Base-by-base conservation (phyloP, 2,797 vertebrate species). In the Arctocebus calabarensis region DNA sequence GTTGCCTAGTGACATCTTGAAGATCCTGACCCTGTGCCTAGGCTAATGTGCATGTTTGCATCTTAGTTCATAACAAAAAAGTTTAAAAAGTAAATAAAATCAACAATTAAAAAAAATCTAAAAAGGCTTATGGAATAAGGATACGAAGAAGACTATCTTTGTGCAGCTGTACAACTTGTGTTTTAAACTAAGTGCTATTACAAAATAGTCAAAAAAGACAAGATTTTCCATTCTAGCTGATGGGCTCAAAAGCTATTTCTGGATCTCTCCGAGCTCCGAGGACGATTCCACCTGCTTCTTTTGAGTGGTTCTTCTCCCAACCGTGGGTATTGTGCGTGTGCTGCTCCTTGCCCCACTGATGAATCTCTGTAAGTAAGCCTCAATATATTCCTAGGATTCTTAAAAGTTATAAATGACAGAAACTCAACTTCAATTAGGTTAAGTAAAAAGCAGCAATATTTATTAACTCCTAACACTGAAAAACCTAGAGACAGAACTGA, bases 361-460 rank as follows among this genome's bases (percentile, higher is more conserved):
- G 64, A 84, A 79, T 27, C 43, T 32, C 32, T 81, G 22, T 68
- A 84, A 71, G 57, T 40, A 78, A 91, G 5, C 48, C 48, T 78
- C 48, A 55, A 71, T 77, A 27, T 87, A 62, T 29, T 83, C 81
- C 43, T 1, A 81, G 37, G 19, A 66, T 48, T 59, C 89, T 61
- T 25, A 12, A 34, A 84, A 73, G 84, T 84, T 59, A 43, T 23
- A 91, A 62, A 52, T 55, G 73, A 91, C 34, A 88, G 86, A 91
- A 92, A 93, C n/a, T 9, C 68, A 92, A 77, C 32, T 92, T 62
- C 29, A 70, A 48, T 85, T 61, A 62, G 0, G 13, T 68, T 62
- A 78, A 62, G 3, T 70, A 61, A 59, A 77, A 77, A 79, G 27
- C 71, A 55, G 48, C 57, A 62, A 6, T 32, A 64, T 64, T 89